Evolutionary conservation across 2,113 vertebrate species (phyloP).

Genomic region (Fregetta grallaria): DNA sequence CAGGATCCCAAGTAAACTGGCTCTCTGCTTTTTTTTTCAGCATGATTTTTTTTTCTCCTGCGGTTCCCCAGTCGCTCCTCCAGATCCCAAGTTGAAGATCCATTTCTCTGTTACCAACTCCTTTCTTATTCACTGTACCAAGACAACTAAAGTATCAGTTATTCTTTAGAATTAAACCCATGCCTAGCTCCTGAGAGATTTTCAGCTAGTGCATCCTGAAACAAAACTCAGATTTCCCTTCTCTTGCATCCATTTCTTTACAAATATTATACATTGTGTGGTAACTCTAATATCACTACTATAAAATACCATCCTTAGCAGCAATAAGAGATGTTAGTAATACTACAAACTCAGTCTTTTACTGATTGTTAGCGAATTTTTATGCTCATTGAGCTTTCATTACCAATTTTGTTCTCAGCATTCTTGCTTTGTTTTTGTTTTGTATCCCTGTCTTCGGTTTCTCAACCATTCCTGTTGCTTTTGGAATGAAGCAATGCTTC

Average conservation of each 20-base stretch:
- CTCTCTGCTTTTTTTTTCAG: neutral
- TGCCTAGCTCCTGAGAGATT: neutral
- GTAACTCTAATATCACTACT: neutral
- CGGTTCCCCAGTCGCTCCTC: neutral
- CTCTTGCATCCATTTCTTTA: neutral
- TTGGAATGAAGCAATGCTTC: neutral
- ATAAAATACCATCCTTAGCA: neutral
- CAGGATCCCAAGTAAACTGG: neutral
- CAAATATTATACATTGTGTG: neutral
- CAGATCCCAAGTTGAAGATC: neutral
- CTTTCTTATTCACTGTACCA: neutral
- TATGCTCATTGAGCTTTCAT: neutral
- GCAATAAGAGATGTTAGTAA: neutral
- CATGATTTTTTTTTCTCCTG: neutral
- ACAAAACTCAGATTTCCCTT: neutral
- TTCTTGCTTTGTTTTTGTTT: neutral
- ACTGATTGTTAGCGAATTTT: neutral
- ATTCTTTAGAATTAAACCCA: neutral
- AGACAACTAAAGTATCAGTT: neutral
- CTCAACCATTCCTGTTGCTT: neutral
- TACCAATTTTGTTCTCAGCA: neutral
- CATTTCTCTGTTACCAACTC: neutral
- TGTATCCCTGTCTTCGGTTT: neutral
- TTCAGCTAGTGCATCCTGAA: neutral
- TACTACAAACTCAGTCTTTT: neutral